A percentile compares a stretch with the other conserved stretches of the same genome.
Conservation (phyloP, 2,888 invertebrate species). For the Drosophila kambysellisi region DNA sequence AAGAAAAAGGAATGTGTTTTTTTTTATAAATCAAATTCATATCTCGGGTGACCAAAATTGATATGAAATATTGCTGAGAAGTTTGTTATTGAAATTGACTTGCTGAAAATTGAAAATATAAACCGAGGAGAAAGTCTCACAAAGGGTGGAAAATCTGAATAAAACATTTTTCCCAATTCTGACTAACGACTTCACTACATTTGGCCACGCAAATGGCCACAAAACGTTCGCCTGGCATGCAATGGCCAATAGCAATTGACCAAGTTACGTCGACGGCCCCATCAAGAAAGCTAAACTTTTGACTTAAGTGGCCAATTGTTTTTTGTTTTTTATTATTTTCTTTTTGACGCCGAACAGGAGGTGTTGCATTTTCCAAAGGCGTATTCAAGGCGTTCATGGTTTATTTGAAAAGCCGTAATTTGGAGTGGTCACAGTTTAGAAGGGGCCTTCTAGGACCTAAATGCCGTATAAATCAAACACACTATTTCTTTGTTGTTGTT, state of each 20-base stretch:
- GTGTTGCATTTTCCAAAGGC: conserved; percentile 60
- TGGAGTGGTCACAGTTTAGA: conserved; percentile 33
- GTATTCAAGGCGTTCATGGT: conserved; percentile 25
- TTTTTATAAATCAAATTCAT: conserved; percentile 54
- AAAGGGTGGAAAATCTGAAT: conserved; percentile 66
- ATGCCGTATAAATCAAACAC: conserved; percentile 42
- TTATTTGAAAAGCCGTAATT: conserved; percentile 28
- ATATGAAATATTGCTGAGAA: conserved; percentile 57
- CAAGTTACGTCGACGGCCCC: background rate
- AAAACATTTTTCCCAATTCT: conserved; percentile 51
- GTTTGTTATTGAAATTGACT: conserved; percentile 45
- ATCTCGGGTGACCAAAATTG: conserved; percentile 50
- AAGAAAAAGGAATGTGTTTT: conserved; percentile 13
- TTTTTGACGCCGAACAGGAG: conserved; percentile 48
- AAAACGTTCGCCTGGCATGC: conserved; percentile 68
- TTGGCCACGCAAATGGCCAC: conserved; percentile 67
- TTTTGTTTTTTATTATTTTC: conserved; percentile 41
- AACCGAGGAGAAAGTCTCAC: conserved; percentile 39
- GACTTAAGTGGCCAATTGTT: conserved; percentile 74
- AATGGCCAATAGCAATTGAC: conserved; percentile 37
- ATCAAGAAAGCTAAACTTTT: conserved; percentile 58
- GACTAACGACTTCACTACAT: conserved; percentile 1
- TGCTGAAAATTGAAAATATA: conserved; percentile 59
- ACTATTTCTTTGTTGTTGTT: background rate
- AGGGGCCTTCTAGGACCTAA: conserved; percentile 45